These are phyloP conservation scores for Brotula barbata DNA, from an alignment of 2,797 vertebrate species.

Conservation along the genomic window DNA sequence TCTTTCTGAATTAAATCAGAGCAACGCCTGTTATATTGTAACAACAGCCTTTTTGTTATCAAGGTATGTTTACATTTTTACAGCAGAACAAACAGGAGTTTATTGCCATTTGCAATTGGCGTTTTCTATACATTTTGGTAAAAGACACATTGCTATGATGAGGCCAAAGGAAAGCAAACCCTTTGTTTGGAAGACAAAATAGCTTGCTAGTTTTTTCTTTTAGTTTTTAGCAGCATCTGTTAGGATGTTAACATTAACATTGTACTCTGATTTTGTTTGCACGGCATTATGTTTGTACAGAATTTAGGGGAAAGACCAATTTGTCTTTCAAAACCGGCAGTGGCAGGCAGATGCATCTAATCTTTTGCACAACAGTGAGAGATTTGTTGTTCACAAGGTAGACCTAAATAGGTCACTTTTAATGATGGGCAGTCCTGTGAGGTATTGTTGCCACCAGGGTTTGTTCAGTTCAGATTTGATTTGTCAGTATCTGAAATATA, in stretches of 20 bases:
- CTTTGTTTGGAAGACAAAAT: neutral
- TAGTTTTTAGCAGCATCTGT: no score
- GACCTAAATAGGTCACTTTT: neutral
- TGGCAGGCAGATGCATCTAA: neutral
- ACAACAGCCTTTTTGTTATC: neutral
- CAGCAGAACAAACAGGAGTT: neutral
- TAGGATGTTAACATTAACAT: no score
- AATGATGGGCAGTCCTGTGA: conserved; percentile 10
- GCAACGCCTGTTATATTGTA: neutral
- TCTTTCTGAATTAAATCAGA: conserved; percentile 10
- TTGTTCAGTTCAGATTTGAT: conserved; percentile 37
- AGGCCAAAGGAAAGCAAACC: neutral
- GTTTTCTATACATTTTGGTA: neutral
- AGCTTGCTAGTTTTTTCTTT: neutral
- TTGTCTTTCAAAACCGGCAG: no score
- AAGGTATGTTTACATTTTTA: neutral
- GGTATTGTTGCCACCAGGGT: neutral
- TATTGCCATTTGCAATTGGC: neutral
- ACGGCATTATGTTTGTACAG: no score
- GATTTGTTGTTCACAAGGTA: neutral
- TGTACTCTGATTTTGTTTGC: no score
- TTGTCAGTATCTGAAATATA: conserved; percentile 18
- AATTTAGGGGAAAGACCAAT: no score
- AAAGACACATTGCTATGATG: neutral
- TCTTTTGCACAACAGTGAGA: neutral